These are phyloP conservation scores for Pristis pectinata DNA, from an alignment of 2,797 vertebrate genomes.

Conservation along the genomic window DNA sequence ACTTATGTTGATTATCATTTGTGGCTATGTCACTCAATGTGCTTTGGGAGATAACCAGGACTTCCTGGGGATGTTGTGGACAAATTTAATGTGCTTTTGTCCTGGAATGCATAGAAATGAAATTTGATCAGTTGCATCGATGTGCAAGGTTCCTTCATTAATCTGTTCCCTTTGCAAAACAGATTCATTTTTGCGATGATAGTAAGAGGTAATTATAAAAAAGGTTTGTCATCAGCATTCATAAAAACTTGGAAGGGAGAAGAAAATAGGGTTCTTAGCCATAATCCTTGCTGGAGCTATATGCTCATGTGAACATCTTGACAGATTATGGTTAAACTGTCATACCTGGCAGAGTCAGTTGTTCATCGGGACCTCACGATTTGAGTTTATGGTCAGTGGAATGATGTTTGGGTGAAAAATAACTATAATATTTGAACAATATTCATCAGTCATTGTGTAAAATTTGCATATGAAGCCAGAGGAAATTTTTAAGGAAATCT, in stretches of 20 bases:
- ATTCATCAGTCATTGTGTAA: not conserved
- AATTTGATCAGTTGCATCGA: too few species aligned
- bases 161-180: too few species aligned
- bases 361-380: not conserved
- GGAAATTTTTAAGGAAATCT: not conserved
- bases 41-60: not conserved
- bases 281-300: not conserved
- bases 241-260: not conserved
- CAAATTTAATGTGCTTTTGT: not conserved
- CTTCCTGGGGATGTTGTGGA: not conserved
- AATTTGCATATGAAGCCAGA: not conserved
- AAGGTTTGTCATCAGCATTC: too few species aligned
- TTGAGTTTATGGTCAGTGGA: not conserved
- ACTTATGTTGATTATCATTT: not conserved
- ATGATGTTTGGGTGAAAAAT: not conserved
- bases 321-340: not conserved
- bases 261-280: not conserved
- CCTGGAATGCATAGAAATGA: not conserved
- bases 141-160: not conserved
- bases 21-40: not conserved
- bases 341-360: not conserved
- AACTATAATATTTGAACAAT: not conserved
- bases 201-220: too few species aligned
- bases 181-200: not conserved
- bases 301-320: not conserved